Percentiles rank a stretch among this genome's conserved stretches.
These are phyloP conservation scores for Noctua janthe DNA, from an alignment of 2,888 invertebrate genomes.

Conservation along the genomic window DNA sequence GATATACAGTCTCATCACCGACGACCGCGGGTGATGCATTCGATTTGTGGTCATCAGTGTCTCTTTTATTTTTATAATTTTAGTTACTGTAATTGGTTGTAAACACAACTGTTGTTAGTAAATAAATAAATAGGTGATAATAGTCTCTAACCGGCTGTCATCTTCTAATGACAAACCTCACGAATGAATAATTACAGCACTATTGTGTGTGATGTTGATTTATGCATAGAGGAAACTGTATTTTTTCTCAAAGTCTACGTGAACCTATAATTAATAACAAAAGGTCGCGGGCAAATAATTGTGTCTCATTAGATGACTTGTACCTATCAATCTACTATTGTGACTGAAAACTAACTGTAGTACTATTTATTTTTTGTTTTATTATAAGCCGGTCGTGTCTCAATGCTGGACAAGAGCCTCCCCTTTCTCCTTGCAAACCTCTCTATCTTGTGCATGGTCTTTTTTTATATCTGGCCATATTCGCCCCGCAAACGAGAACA, in stretches of 20 bases:
- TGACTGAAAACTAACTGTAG: neutral
- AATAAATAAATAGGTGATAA: neutral
- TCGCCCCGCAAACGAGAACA: no score
- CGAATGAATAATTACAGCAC: neutral
- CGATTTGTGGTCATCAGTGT: no score
- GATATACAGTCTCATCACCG: no score
- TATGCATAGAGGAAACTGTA: neutral
- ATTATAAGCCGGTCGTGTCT: neutral
- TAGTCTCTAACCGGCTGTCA: neutral
- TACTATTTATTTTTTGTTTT: neutral
- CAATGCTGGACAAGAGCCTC: neutral
- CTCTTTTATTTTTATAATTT: no score
- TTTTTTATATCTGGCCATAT: no score
- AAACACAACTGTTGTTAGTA: no score
- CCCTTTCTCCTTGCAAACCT: no score
- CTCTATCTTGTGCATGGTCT: no score
- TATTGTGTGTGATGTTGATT: conserved; percentile 11
- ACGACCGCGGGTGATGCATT: no score
- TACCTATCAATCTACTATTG: neutral
- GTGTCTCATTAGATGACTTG: conserved; percentile 23
- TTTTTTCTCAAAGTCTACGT: conserved; percentile 6
- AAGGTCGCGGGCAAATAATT: conserved; percentile 6
- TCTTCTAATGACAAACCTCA: conserved; percentile 15
- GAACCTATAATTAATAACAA: conserved; percentile 3
- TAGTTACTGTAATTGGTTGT: no score